Evolutionary conservation across 2,888 invertebrate genomes (phyloP), one percentile per base, ranked within the genome.

Genomic region (Philereme transversata): DNA sequence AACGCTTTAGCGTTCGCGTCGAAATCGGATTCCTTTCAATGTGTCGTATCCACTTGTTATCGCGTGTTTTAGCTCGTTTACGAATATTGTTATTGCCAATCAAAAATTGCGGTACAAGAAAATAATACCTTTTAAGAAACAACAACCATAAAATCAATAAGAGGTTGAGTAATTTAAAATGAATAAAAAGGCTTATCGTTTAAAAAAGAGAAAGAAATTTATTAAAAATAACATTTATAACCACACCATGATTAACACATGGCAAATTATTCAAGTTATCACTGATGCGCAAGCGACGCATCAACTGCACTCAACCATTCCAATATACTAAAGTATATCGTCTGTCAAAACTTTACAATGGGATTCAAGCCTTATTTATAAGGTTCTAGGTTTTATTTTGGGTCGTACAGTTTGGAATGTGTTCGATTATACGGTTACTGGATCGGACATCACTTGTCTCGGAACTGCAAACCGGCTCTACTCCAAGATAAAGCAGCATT

Each of bases 251-350:
- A 82, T 83, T 79, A 83, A 75, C 73, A 73, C 77, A 74, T 77
- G 73, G 75, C 78, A 78, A 82, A 83, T 84, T 82, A 82, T 79
- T 81, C 76, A 71, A 68, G 77, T 79, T 78, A 75, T 77, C 77
- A 74, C 56, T 65, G 75, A 76, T 77, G 73, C 70, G 72, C 78
- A 62, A 71, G 73, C 72, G 73, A 73, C 69, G 74, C 66, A 69
- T 75, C 67, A 60, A 64, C 64, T 62, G 64, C 60, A 49, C 48
- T 62, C 62, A 49, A 54, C 62, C 56, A 48, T 55, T 52, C 60
- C 59, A 54, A 59, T 59, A 56, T 57, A 57, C 51, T 43, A 38
- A 57, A 59, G 57, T 57, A 54, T 60, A 56, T 50, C 44, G 57
- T 41, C 34, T 55, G 57, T 51, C 51, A 54, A 57, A 48, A 40